These are phyloP conservation scores for Metalampra italica DNA, from an alignment of 2,888 invertebrate species.

Conservation along the genomic window DNA sequence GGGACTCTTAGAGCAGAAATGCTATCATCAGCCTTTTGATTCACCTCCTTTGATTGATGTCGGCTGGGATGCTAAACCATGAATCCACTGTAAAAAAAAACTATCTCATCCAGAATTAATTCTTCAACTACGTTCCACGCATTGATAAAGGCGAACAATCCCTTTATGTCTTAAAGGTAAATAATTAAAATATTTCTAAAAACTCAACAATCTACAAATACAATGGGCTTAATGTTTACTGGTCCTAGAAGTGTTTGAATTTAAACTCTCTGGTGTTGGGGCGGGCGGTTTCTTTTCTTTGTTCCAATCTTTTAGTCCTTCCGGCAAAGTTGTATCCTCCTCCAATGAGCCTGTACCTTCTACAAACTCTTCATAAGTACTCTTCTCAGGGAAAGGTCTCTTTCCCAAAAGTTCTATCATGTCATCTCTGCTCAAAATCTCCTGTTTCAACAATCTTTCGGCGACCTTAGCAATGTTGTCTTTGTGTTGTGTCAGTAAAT, in stretches of 20 bases:
- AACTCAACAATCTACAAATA: slow-evolving; percentile 43
- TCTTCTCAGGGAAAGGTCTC: slow-evolving; percentile 98
- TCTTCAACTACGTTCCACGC: slow-evolving; percentile 28
- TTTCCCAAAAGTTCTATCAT: slow-evolving; percentile 97
- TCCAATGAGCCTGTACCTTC: slow-evolving; percentile 98
- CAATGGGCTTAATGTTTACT: slow-evolving; percentile 54
- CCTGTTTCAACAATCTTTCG: slow-evolving; percentile 93
- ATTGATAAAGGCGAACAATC: slow-evolving; percentile 40
- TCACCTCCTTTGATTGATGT: background rate
- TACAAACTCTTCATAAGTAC: slow-evolving; percentile 99
- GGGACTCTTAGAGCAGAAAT: slow-evolving; percentile 21
- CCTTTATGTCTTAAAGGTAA: slow-evolving; percentile 54
- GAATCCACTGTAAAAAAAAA: background rate
- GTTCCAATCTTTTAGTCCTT: slow-evolving; percentile 98
- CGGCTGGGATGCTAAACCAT: background rate
- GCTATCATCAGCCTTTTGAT: background rate
- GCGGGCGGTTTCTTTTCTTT: slow-evolving; percentile 74
- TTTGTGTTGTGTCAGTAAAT: slow-evolving; percentile 88
- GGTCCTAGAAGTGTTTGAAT: slow-evolving; percentile 25
- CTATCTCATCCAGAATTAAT: slow-evolving; percentile 1
- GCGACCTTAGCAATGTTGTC: slow-evolving; percentile 92
- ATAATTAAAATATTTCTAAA: slow-evolving; percentile 54
- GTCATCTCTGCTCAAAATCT: slow-evolving; percentile 96
- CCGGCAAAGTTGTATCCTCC: slow-evolving; percentile 96
- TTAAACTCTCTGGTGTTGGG: slow-evolving; percentile 43